These are phyloP conservation scores for Chrysochloris asiatica DNA, from an alignment of 2,113 vertebrate genomes.

Conservation along the genomic window DNA sequence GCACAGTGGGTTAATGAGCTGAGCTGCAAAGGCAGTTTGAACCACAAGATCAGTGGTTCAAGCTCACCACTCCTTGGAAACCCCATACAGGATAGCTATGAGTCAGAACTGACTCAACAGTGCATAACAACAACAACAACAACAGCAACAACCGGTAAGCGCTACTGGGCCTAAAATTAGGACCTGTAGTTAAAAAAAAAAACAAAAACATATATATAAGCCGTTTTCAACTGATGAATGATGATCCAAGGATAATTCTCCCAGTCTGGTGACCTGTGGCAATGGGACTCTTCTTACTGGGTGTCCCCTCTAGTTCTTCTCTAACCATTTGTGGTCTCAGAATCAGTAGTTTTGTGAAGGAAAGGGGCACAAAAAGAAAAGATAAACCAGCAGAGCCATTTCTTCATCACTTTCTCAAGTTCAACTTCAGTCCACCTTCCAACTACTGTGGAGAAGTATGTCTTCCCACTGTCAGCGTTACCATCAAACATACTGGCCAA, in stretches of 20 bases:
- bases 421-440: not conserved
- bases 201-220: no score
- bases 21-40: no score
- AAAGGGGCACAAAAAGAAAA: not conserved
- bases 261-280: no score
- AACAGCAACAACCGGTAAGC: no score
- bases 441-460: not conserved
- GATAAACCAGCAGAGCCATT: no score
- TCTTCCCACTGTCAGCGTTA: not conserved
- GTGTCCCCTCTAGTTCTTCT: not conserved
- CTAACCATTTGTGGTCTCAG: not conserved
- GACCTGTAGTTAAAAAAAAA: not conserved
- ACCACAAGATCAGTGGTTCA: no score
- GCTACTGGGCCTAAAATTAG: not conserved
- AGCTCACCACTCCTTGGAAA: no score
- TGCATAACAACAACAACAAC: no score
- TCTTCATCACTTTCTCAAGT: no score
- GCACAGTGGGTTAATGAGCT: no score
- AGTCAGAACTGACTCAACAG: no score
- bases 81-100: no score
- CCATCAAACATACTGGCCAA: not conserved
- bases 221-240: not conserved
- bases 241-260: not conserved
- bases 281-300: accelerated
- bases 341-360: not conserved